Percentiles rank a stretch among this genome's conserved stretches.
These are phyloP conservation scores for Euwallacea fornicatus DNA, from an alignment of 1,140 invertebrate genomes.

Conservation along the genomic window DNA sequence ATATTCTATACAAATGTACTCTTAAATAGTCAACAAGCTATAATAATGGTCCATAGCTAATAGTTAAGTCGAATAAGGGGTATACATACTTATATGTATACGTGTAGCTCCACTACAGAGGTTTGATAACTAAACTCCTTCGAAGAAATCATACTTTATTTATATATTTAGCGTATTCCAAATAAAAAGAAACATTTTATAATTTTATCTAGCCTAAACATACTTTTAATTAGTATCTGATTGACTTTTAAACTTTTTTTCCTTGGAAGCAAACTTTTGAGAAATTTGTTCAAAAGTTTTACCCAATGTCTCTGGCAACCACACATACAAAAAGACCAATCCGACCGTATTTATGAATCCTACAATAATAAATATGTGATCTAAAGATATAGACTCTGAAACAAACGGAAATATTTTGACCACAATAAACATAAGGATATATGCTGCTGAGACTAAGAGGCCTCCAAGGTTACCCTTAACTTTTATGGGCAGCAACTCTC, in stretches of 20 bases:
- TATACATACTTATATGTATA: too few relatives aligned
- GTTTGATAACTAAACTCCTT: too few relatives aligned
- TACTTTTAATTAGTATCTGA: too few relatives aligned
- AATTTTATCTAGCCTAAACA: too few relatives aligned
- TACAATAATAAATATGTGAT: constrained; percentile 65
- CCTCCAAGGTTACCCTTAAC: constrained; percentile 60
- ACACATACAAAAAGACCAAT: constrained; percentile 61
- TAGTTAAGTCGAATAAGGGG: too few relatives aligned
- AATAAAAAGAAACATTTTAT: too few relatives aligned
- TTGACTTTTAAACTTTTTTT: not conserved
- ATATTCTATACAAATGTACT: too few relatives aligned
- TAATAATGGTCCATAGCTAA: too few relatives aligned
- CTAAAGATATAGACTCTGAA: constrained; percentile 56
- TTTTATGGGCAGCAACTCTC: constrained; percentile 57
- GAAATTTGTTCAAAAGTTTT: constrained; percentile 64
- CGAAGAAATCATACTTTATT: too few relatives aligned
- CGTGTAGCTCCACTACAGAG: too few relatives aligned
- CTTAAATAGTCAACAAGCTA: too few relatives aligned
- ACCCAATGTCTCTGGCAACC: constrained; percentile 74
- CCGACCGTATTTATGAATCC: constrained; percentile 61
- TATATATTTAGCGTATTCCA: too few relatives aligned
- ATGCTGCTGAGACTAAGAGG: constrained; percentile 62
- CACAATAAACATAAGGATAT: constrained; percentile 66
- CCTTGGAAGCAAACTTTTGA: constrained; percentile 41
- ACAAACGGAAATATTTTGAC: constrained; percentile 65